These are phyloP conservation scores for Callithrix jacchus DNA, from an alignment of 2,113 vertebrate species.

Conservation along the genomic window DNA sequence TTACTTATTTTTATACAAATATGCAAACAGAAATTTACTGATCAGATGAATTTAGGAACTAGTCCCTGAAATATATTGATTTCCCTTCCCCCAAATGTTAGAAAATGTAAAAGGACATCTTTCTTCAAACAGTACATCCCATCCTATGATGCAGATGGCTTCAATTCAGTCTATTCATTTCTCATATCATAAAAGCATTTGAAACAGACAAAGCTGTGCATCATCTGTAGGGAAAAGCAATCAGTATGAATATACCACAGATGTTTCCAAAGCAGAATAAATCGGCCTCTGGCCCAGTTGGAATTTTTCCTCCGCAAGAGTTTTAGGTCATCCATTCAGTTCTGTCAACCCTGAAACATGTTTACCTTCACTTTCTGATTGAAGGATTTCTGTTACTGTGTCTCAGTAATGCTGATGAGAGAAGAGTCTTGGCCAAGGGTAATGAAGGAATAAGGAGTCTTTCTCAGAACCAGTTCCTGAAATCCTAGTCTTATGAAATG, in stretches of 20 bases:
- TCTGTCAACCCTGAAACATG: not conserved
- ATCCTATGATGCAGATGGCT: conserved; percentile 32
- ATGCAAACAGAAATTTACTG: not conserved
- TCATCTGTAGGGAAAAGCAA: conserved; percentile 57
- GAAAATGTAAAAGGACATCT: not conserved
- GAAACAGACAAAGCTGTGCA: conserved; percentile 35
- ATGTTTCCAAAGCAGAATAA: conserved; percentile 60
- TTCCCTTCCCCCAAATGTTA: not conserved
- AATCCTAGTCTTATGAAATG: not conserved
- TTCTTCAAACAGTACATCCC: not conserved
- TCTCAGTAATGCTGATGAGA: not conserved
- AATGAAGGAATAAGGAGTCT: not conserved
- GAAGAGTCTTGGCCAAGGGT: not conserved
- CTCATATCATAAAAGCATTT: conserved; percentile 47
- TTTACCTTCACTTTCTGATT: conserved; percentile 39
- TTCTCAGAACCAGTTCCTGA: not conserved
- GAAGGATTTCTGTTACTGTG: not conserved
- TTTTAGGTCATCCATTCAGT: conserved; percentile 50
- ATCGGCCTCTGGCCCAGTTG: conserved; percentile 26
- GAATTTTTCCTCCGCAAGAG: conserved; percentile 44
- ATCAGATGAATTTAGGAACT: conserved; percentile 32
- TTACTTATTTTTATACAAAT: not conserved
- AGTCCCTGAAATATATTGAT: not conserved
- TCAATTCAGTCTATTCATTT: conserved; percentile 42
- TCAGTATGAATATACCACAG: conserved; percentile 54